Evolutionary conservation across 2,888 invertebrate genomes (phyloP).

Genomic region (Parnassius apollo): DNA sequence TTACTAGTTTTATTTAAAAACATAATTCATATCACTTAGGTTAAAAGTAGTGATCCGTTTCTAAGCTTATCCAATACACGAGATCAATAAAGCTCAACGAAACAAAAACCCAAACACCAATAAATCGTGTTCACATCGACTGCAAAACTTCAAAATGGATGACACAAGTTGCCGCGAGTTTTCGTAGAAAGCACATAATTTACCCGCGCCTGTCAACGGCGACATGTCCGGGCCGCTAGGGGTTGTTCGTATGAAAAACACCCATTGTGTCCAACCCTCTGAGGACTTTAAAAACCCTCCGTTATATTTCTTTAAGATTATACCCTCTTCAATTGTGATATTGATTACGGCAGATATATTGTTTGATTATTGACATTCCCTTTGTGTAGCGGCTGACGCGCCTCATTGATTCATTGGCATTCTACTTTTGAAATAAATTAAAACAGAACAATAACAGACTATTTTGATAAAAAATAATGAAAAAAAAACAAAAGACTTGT

Average conservation of each 20-base stretch:
- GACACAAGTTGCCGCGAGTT: constrained; percentile 37
- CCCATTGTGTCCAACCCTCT: constrained; percentile 45
- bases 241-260: constrained; percentile 51
- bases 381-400: constrained; percentile 35
- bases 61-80: neutral
- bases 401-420: constrained; percentile 29
- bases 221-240: constrained; percentile 33
- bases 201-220: constrained; percentile 38
- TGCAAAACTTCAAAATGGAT: constrained; percentile 40
- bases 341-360: constrained; percentile 46
- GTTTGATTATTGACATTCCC: constrained; percentile 45
- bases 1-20: too few species aligned
- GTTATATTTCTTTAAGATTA: constrained; percentile 43
- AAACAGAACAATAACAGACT: constrained; percentile 10
- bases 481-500: too few species aligned
- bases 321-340: constrained; percentile 45
- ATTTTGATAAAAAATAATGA: too few species aligned
- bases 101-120: constrained; percentile 32
- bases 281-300: constrained; percentile 49
- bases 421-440: constrained; percentile 25
- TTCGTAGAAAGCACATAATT: constrained; percentile 47
- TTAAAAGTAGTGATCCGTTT: neutral
- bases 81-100: constrained; percentile 20
- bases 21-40: too few species aligned
- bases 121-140: constrained; percentile 36